These are phyloP conservation scores for Muscina levida DNA, from an alignment of 2,888 invertebrate species.

Conservation along the genomic window DNA sequence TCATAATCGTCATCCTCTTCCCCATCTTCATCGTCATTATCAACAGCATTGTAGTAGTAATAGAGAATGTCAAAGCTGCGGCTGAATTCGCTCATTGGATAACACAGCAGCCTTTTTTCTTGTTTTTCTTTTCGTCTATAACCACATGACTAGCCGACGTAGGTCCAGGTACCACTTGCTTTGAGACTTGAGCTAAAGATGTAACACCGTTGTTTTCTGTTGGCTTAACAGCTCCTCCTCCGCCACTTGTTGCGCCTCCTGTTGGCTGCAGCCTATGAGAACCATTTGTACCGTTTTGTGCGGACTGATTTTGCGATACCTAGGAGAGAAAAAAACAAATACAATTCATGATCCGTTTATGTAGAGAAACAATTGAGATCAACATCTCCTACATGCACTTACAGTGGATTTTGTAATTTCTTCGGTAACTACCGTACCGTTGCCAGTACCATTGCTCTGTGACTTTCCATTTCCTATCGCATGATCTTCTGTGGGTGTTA, in stretches of 20 bases:
- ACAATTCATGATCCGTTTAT: constrained; percentile 27
- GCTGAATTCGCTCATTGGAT: constrained; percentile 85
- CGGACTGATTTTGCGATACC: constrained; percentile 79
- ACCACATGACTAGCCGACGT: constrained; percentile 94
- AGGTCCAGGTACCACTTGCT: constrained; percentile 86
- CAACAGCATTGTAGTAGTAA: constrained; percentile 28
- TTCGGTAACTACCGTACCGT: constrained; percentile 70
- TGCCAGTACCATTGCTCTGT: constrained; percentile 76
- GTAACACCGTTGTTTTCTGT: constrained; percentile 75
- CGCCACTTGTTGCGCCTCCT: constrained; percentile 65
- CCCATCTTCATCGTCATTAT: constrained; percentile 44
- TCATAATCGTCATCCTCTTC: constrained; percentile 21
- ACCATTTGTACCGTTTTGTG: constrained; percentile 80
- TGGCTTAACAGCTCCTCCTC: constrained; percentile 68
- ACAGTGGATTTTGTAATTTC: constrained; percentile 79
- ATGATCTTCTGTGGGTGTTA: constrained; percentile 80
- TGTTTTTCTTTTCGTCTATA: constrained; percentile 91
- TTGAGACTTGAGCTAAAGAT: constrained; percentile 80
- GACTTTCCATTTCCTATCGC: constrained; percentile 78
- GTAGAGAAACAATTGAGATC: neutral
- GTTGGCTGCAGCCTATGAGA: constrained; percentile 74
- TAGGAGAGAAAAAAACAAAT: constrained; percentile 58
- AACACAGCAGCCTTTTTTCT: constrained; percentile 97
- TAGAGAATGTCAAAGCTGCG: constrained; percentile 31
- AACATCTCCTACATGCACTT: constrained; percentile 61